Percentiles rank a stretch among this genome's conserved stretches.
Conservation (phyloP, 2,797 vertebrate genomes). For the Tragelaphus eurycerus region DNA sequence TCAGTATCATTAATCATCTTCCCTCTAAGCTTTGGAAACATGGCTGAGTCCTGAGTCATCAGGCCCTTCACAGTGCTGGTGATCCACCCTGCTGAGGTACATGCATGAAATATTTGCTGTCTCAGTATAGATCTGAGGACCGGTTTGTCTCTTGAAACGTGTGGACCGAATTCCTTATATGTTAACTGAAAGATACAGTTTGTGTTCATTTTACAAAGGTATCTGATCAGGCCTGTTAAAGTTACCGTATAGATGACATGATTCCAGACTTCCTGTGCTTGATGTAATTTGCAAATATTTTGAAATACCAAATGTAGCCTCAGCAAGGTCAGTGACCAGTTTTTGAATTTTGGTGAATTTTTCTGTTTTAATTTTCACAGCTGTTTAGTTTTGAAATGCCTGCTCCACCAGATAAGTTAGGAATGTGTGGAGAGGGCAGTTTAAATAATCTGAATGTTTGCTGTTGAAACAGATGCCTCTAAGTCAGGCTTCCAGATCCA, state of each 20-base stretch:
- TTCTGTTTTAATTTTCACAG: slow-evolving; percentile 8
- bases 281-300: background rate
- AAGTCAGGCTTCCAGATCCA: slow-evolving; percentile 1
- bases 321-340: background rate
- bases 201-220: slow-evolving; percentile 36
- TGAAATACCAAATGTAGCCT: background rate
- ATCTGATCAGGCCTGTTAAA: background rate
- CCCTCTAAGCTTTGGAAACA: background rate
- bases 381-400: slow-evolving; percentile 15
- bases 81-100: background rate
- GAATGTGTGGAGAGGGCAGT: background rate
- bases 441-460: slow-evolving; percentile 1
- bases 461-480: background rate
- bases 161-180: background rate
- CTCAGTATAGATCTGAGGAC: background rate
- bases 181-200: background rate
- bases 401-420: background rate
- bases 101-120: slow-evolving; percentile 24
- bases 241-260: background rate
- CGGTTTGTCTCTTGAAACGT: background rate
- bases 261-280: background rate
- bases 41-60: slow-evolving; percentile 32
- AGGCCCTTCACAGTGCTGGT: background rate
- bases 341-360: slow-evolving; percentile 24
- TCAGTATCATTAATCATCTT: slow-evolving; percentile 36